A percentile compares a stretch with the other conserved stretches of the same genome.
These are phyloP conservation scores for Steinernema feltiae DNA, from an alignment of 1,140 invertebrate genomes.

Conservation along the genomic window DNA sequence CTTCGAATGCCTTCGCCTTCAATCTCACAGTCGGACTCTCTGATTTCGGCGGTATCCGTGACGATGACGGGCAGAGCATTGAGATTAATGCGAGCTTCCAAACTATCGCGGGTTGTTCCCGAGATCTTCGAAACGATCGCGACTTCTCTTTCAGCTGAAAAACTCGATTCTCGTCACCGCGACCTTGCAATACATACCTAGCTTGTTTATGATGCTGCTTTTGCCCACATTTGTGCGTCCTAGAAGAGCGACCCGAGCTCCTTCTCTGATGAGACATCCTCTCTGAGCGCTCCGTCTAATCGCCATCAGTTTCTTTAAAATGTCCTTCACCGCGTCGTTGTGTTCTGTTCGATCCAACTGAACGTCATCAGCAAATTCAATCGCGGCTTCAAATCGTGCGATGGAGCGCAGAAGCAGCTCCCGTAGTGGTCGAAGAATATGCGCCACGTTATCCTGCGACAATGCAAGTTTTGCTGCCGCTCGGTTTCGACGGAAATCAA, in stretches of 20 bases:
- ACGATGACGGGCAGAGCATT: slow-evolving; percentile 74
- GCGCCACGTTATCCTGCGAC: slow-evolving; percentile 70
- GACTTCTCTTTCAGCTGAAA: slow-evolving; percentile 47
- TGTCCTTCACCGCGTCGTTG: slow-evolving; percentile 4
- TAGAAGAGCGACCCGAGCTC: slow-evolving; percentile 68
- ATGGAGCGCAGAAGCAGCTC: slow-evolving; percentile 37
- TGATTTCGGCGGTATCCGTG: slow-evolving; percentile 79
- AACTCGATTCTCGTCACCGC: not conserved
- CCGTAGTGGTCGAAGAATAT: slow-evolving; percentile 59
- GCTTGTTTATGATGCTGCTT: slow-evolving; percentile 76
- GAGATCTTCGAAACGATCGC: slow-evolving; percentile 79
- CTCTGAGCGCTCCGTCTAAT: slow-evolving; percentile 61
- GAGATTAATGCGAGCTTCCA: slow-evolving; percentile 72
- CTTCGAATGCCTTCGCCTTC: slow-evolving; percentile 48
- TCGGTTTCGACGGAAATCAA: slow-evolving; percentile 83
- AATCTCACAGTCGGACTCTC: slow-evolving; percentile 56
- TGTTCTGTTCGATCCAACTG: slow-evolving; percentile 59
- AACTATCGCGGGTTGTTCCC: slow-evolving; percentile 75
- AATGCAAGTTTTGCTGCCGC: slow-evolving; percentile 76
- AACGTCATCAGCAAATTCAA: slow-evolving; percentile 53
- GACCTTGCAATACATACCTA: slow-evolving; percentile 63
- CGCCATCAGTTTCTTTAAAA: slow-evolving; percentile 30
- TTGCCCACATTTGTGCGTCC: slow-evolving; percentile 87
- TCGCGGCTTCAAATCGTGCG: slow-evolving; percentile 43
- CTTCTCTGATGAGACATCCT: slow-evolving; percentile 73